phyloP scores from a whole-genome alignment of 1,140 invertebrate species.

The Drosophila punjabiensis region DNA sequence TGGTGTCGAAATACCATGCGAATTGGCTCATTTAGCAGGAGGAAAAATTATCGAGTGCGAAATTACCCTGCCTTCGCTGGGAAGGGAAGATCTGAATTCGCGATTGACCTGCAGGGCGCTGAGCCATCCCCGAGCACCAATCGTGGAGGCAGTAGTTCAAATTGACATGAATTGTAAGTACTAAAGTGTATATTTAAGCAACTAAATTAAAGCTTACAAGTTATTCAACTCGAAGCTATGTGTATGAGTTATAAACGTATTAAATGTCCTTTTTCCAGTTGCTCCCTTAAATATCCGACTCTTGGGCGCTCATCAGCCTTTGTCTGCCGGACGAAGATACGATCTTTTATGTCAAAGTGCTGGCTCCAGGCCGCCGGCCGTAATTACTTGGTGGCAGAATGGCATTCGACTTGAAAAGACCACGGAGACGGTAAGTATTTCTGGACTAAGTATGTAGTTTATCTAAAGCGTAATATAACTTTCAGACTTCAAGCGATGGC shows the following conservation, averaged over 20 bases:
- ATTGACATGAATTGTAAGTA: constrained; percentile 96
- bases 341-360: constrained; percentile 94
- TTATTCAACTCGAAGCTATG: not conserved
- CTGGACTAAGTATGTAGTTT: not conserved
- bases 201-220: not conserved
- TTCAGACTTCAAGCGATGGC: constrained; percentile 93
- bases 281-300: constrained; percentile 93
- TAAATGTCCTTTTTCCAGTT: constrained; percentile 88
- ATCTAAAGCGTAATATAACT: not conserved
- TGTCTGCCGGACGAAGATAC: constrained; percentile 93
- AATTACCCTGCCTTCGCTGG: constrained; percentile 90
- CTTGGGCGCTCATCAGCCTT: constrained; percentile 91
- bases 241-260: not conserved
- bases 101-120: constrained; percentile 93
- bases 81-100: constrained; percentile 91
- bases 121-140: constrained; percentile 92
- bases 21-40: constrained; percentile 85
- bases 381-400: constrained; percentile 94
- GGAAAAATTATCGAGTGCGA: constrained; percentile 89
- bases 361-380: constrained; percentile 94
- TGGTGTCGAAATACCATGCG: constrained; percentile 87
- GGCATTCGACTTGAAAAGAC: constrained; percentile 90
- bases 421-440: constrained; percentile 90
- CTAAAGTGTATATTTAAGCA: constrained; percentile 19
- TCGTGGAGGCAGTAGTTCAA: constrained; percentile 92